These are phyloP conservation scores for Clarias pachynema DNA, from an alignment of 2,797 vertebrate species.

Conservation along the genomic window DNA sequence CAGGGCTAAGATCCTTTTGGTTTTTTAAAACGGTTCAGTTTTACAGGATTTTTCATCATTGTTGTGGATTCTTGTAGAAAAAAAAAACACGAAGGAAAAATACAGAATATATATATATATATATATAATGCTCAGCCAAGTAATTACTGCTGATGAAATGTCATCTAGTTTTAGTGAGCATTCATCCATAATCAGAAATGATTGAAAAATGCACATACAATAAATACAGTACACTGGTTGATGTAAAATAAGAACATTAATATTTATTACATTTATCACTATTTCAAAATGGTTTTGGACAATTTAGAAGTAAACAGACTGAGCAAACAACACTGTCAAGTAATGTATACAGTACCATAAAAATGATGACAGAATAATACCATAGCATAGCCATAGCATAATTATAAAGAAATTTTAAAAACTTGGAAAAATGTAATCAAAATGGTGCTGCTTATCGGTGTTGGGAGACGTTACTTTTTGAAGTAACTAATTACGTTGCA, in stretches of 20 bases:
- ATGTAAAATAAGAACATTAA: constrained; percentile 7
- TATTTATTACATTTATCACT: neutral
- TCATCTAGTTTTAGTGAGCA: no score
- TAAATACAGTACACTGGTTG: neutral
- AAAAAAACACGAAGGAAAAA: no score
- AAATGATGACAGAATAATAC: neutral
- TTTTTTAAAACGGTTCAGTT: no score
- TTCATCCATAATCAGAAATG: neutral
- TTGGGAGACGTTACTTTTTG: no score
- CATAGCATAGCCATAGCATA: neutral
- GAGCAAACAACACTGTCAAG: neutral
- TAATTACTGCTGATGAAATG: no score
- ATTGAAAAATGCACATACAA: neutral
- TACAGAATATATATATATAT: no score
- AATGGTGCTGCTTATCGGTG: neutral
- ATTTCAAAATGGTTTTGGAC: neutral
- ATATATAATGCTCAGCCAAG: neutral
- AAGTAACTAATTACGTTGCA: no score
- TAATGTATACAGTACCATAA: neutral
- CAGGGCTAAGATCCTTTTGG: neutral
- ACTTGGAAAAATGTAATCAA: neutral
- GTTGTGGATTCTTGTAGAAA: no score
- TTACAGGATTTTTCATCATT: no score
- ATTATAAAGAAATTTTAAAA: neutral
- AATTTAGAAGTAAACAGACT: neutral